Evolutionary conservation across 2,797 vertebrate genomes (phyloP).

Genomic region (Betta splendens): DNA sequence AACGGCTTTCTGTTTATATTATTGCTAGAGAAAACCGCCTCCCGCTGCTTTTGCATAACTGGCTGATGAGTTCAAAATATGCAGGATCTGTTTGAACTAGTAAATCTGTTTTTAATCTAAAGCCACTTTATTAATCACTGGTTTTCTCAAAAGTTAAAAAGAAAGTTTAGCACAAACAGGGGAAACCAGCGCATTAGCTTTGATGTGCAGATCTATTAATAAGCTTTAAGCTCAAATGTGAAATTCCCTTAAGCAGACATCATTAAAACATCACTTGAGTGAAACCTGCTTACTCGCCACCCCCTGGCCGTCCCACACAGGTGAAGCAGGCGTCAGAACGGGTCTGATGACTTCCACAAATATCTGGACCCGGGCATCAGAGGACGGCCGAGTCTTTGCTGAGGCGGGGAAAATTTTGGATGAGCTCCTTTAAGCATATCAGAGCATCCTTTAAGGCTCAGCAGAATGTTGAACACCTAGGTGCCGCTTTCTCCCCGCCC

Average conservation of each 20-base stretch:
- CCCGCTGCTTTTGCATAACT: neutral
- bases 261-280: slow-evolving; percentile 44
- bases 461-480: slow-evolving; percentile 42
- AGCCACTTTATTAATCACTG: slow-evolving; percentile 6
- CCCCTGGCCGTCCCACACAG: slow-evolving; percentile 30
- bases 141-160: slow-evolving; percentile 19
- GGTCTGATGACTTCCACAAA: slow-evolving; percentile 34
- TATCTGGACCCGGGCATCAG: slow-evolving; percentile 30
- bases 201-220: slow-evolving; percentile 31
- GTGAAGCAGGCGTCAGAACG: slow-evolving; percentile 36
- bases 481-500: slow-evolving; percentile 31
- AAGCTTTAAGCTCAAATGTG: slow-evolving; percentile 15
- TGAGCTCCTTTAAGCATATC: slow-evolving; percentile 63
- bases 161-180: neutral
- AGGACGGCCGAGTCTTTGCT: slow-evolving; percentile 42
- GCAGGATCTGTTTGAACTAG: slow-evolving; percentile 1
- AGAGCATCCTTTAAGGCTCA: slow-evolving; percentile 46
- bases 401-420: slow-evolving; percentile 51
- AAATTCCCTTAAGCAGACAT: slow-evolving; percentile 32
- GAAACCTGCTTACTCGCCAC: slow-evolving; percentile 31
- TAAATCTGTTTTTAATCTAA: slow-evolving; percentile 1
- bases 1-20: too few species aligned
- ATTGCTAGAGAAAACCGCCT: too few species aligned
- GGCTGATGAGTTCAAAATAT: slow-evolving; percentile 3
- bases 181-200: slow-evolving; percentile 7